Percentiles rank a stretch among this genome's conserved stretches.
phyloP scores from a whole-genome alignment of 92 coral and sea anemone species.

The Pocillopora meandrina region DNA sequence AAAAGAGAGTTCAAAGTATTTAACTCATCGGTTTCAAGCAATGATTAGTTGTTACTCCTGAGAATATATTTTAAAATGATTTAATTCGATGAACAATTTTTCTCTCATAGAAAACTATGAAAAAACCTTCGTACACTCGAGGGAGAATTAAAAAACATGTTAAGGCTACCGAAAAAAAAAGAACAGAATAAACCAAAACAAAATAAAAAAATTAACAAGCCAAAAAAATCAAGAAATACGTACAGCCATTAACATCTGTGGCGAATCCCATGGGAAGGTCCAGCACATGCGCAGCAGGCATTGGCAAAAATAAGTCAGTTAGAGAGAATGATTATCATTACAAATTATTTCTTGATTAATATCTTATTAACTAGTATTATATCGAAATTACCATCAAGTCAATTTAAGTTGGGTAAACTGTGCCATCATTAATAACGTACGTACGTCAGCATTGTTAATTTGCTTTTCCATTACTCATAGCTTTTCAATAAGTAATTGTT shows the following conservation, averaged over 20 bases:
- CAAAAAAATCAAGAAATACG: conserved; percentile 61
- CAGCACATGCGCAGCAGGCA: conserved; percentile 45
- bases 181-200: conserved; percentile 17
- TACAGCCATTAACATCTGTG: conserved; percentile 97
- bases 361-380: neutral
- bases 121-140: neutral
- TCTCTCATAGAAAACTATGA: neutral
- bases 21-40: too few relatives aligned
- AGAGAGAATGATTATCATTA: conserved; percentile 8
- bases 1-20: too few relatives aligned
- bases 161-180: neutral
- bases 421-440: too few relatives aligned
- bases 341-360: neutral
- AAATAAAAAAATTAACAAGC: conserved; percentile 14
- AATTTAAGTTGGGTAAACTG: too few relatives aligned
- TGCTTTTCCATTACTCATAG: too few relatives aligned
- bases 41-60: too few relatives aligned
- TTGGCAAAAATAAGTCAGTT: conserved; percentile 53
- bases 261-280: conserved; percentile 16
- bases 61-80: too few relatives aligned
- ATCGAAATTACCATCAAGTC: too few relatives aligned
- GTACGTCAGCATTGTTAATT: too few relatives aligned
- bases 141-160: neutral
- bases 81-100: too few relatives aligned
- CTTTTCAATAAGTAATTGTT: too few relatives aligned